Percentiles rank a stretch among this genome's conserved stretches.
These are phyloP conservation scores for Metridium senile DNA, from an alignment of 92 coral and sea anemone genomes.

Conservation along the genomic window DNA sequence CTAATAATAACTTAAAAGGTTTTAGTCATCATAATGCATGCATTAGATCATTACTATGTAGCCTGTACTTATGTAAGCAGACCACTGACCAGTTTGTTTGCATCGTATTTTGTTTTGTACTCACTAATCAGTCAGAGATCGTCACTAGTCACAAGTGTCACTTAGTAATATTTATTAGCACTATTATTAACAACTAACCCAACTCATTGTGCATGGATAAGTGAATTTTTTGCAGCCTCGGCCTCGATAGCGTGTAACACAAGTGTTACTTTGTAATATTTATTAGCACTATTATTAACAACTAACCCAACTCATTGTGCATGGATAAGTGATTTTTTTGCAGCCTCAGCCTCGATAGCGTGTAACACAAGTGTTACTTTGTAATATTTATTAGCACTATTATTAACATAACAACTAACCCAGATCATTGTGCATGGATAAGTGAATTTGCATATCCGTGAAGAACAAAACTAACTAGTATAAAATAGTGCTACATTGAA, in stretches of 20 bases:
- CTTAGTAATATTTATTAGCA: background rate
- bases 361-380: background rate
- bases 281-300: background rate
- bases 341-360: no score
- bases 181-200: background rate
- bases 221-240: no score
- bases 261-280: background rate
- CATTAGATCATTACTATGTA: no score
- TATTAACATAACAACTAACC: background rate
- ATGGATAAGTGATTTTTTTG: no score
- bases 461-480: no score
- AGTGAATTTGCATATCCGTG: no score
- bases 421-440: background rate
- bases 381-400: background rate
- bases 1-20: no score
- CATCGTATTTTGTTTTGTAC: background rate
- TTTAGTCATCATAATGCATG: no score
- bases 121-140: conserved; percentile 29
- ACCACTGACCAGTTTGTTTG: conserved; percentile 7
- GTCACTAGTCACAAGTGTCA: conserved; percentile 21
- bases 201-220: background rate
- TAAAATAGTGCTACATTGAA: no score
- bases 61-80: background rate
- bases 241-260: no score
- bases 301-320: background rate